A percentile compares a stretch with the other conserved stretches of the same genome.
phyloP scores from a whole-genome alignment of 2,113 vertebrate species.

The Orycteropus afer region DNA sequence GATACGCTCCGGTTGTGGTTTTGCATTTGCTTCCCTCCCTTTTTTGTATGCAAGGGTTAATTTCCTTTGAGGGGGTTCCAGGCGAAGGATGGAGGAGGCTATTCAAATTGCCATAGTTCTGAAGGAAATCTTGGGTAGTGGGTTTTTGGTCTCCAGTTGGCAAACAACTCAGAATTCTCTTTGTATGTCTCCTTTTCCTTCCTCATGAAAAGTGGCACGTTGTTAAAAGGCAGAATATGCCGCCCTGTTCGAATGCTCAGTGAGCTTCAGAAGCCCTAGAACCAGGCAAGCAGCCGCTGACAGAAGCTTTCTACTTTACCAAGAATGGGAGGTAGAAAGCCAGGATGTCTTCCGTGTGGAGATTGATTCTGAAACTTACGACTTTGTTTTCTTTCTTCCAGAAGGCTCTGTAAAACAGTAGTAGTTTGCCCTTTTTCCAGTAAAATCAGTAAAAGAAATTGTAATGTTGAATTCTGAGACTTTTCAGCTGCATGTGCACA shows the following conservation, averaged over 20 bases:
- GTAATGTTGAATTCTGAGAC: background rate
- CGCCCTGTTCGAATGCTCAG: conserved; percentile 78
- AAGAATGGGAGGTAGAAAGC: conserved; percentile 19
- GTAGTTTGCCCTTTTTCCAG: background rate
- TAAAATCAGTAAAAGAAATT: conserved; percentile 6
- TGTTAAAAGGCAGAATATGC: conserved; percentile 67
- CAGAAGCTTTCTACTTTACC: conserved; percentile 54
- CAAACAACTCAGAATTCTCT: conserved; percentile 57
- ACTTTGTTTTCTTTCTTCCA: conserved; percentile 47
- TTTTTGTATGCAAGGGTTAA: background rate
- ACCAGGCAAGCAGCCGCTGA: background rate
- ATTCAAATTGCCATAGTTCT: conserved; percentile 68
- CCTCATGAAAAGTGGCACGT: conserved; percentile 75
- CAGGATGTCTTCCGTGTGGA: conserved; percentile 71
- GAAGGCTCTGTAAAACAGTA: conserved; percentile 11
- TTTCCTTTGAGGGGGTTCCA: conserved; percentile 57
- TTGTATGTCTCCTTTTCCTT: conserved; percentile 73
- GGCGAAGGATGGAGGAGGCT: conserved; percentile 58
- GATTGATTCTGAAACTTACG: conserved; percentile 57
- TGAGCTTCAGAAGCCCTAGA: conserved; percentile 64
- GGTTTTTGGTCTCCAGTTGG: conserved; percentile 69
- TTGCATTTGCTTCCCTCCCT: background rate
- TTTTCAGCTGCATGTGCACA: background rate
- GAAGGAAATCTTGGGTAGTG: conserved; percentile 57
- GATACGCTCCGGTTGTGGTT: background rate